Base-by-base conservation (phyloP, 2,888 invertebrate genomes). In the Plagodis pulveraria region DNA sequence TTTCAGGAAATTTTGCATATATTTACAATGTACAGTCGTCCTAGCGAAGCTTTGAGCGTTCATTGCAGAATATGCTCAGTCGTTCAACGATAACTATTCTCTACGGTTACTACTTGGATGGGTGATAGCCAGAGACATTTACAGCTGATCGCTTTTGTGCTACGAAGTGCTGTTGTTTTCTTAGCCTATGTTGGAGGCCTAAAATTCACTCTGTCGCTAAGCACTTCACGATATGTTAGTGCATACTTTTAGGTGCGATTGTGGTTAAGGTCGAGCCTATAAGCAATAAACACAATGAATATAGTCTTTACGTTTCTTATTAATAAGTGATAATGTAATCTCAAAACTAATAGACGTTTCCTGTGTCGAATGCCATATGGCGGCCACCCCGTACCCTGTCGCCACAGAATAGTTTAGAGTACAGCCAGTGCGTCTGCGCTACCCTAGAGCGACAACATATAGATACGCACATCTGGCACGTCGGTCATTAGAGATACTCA, bases 331-430 rank as follows among this genome's bases (percentile, higher is more conserved):
- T 78, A 77, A 76, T 71, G 73, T 74, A 76, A 81, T 81, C 78
- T 76, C 78, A 74, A 83, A 83, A 76, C 71, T 76, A 76, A 76
- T 74, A 73, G 74, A 73, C 78, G 67, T 83, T 84, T 85, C 84
- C 84, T 81, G 83, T 75, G 71, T 58, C 65, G 68, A 65, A 71
- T 61, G 68, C 72, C 76, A 78, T 80, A 84, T 82, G 78, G 60
- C 81, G 77, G 71, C 62, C 56, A 63, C 63, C 69, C 62, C 63
- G 63, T 64, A 64, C 69, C 69, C 74, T 71, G 73, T 6, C 10
- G 40, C 40, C 40, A 40, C 10, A 40, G 40, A 40, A 40, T 40
- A 10, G 40, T 5, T 40, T 10, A 40, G 5, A 40, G 40, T 40
- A 40, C 10, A 40, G 36, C 36, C 9, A 6, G 12, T 12, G 12